Base-by-base conservation (phyloP, 2,888 invertebrate species). In the Lasioglossum pauxillum region DNA sequence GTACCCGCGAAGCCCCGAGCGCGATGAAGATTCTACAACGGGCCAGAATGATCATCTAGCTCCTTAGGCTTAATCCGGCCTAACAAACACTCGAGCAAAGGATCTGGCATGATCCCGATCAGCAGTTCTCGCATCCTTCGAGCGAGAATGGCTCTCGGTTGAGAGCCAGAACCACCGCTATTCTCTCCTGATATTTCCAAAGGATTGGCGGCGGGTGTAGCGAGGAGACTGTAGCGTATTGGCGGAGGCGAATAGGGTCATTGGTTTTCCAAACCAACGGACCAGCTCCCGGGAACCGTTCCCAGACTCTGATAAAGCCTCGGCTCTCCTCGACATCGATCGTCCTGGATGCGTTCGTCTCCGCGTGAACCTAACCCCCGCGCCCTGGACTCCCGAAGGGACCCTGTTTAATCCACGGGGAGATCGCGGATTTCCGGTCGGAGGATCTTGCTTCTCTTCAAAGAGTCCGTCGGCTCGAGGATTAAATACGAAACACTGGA, bases 231-330 rank as follows among this genome's bases (percentile, higher is more conserved):
- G 79, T 64, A 72, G 85, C 77, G 82, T 86, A 87, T 83, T 83
- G 83, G 75, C 41, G 75, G 60, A 72, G 80, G 71, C 90, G 92
- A 92, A 91, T 92, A 92, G 88, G 92, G 92, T 92, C 92, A 91
- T 91, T 90, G 91, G 85, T 92, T 92, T 91, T 91, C 88, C 91
- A 82, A 83, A 84, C 81, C 76, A 84, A 74, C 86, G 80, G 82
- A 80, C 78, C 85, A 57, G 78, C 81, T 84, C 85, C 84, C 74
- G 78, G 87, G 84, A 89, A 81, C 72, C 79, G 85, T 44, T 87
- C 73, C 76, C 72, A 75, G 80, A 60, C 64, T 60, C 73, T 75
- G 84, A 88, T 88, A 87, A 87, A 84, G 83, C 84, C n/a, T 46
- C 46, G 72, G 35, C 31, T 41, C 82, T 86, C 67, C 78, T n/a